Percentiles rank a stretch among this genome's conserved stretches.
Conservation (phyloP, 2,113 vertebrate genomes). For the Sarotherodon lohbergeri region DNA sequence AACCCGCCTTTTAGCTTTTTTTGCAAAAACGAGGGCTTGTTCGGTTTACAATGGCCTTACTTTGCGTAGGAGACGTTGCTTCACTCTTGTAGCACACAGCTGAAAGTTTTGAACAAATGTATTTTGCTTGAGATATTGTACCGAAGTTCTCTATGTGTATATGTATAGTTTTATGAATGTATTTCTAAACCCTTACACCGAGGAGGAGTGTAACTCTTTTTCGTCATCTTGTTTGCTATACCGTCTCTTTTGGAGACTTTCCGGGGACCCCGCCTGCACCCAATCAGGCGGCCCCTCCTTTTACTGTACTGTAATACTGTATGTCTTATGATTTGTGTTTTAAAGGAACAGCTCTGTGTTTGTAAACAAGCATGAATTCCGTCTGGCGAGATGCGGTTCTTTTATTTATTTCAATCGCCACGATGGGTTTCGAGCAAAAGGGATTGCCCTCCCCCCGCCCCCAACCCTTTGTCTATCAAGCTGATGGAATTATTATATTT, state of each 20-base stretch:
- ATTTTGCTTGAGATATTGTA: constrained; percentile 72
- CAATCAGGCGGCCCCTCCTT: background rate
- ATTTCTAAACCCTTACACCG: constrained; percentile 60
- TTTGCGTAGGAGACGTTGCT: constrained; percentile 55
- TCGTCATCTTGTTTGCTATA: constrained; percentile 35
- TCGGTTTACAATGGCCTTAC: constrained; percentile 71
- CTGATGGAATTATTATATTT: constrained; percentile 24
- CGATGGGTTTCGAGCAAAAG: constrained; percentile 18
- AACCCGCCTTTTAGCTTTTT: constrained; percentile 40
- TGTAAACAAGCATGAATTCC: constrained; percentile 37
- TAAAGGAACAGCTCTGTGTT: constrained; percentile 21
- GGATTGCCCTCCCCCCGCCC: background rate
- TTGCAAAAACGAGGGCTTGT: constrained; percentile 68
- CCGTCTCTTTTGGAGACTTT: constrained; percentile 29
- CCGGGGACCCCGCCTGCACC: constrained; percentile 1
- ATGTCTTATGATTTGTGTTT: constrained; percentile 27
- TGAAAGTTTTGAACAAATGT: constrained; percentile 64
- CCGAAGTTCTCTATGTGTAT: constrained; percentile 57
- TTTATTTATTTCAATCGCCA: constrained; percentile 39
- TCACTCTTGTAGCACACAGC: constrained; percentile 61
- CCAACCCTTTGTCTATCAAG: background rate
- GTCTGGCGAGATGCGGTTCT: constrained; percentile 22
- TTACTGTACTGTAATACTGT: constrained; percentile 38
- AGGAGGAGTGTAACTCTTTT: constrained; percentile 27
- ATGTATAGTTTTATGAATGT: constrained; percentile 72